Evolutionary conservation across 2,797 vertebrate genomes (phyloP), one percentile per base, ranked within the genome.

Genomic region (Salarias fasciatus): DNA sequence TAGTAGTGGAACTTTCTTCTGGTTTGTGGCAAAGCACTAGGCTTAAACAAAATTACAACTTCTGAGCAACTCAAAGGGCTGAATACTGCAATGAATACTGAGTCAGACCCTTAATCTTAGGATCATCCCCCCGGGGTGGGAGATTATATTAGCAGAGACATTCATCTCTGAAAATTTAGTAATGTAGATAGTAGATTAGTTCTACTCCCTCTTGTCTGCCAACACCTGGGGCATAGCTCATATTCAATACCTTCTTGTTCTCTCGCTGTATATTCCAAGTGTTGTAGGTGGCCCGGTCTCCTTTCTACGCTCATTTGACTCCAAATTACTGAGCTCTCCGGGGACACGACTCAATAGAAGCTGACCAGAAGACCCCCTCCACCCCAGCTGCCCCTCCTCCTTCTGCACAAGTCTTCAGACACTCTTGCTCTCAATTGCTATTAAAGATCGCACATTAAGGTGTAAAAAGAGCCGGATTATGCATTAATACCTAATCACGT

Each of bases 161-260:
- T 92, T 93, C 90, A 92, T 92, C 90, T 91, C 86, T 78, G 81
- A 89, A 90, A 90, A 92, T 92, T 90, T 90, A 86, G 86, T 88
- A 89, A 91, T 92, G 86, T 89, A 86, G 84, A 89, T 87, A 88
- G 87, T 88, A 89, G 87, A 87, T 88, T 91, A 91, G 85, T 83
- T 87, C 75, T 90, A 92, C 90, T 89, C 88, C 83, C 85, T 72
- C 75, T 84, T 69, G 86, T 80, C 79, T 80, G 72, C 80, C 75
- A 84, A 79, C 74, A 86, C 83, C 85, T 84, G 84, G 80, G 84
- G 84, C 86, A 80, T 64, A 55, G 65, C 79, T 80, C 72, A 74
- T 69, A 79, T 80, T 89, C 86, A 88, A 86, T 78, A 73, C 77
- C 63, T 78, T 71, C 50, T 84, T 87, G 83, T 88, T 84, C 83